These are phyloP conservation scores for Sphaerophoria rueppellii DNA, from an alignment of 2,888 invertebrate species.

Conservation along the genomic window DNA sequence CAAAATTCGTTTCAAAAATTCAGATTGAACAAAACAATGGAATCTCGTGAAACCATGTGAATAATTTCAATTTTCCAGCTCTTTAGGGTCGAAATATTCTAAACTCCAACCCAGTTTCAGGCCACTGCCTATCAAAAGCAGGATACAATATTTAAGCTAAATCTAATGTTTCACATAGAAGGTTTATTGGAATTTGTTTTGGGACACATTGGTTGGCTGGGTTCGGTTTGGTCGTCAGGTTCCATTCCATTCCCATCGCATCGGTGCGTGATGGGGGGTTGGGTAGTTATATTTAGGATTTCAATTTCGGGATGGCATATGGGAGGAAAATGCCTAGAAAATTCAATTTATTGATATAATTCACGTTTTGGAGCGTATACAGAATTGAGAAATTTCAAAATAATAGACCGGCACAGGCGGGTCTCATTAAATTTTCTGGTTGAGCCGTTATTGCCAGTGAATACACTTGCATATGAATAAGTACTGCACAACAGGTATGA, in stretches of 20 bases:
- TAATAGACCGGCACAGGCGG: slow-evolving; percentile 24
- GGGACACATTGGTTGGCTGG: slow-evolving; percentile 11
- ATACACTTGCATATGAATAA: too few species aligned
- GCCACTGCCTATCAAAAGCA: slow-evolving; percentile 10
- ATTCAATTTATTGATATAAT: slow-evolving; percentile 55
- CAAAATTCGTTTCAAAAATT: too few species aligned
- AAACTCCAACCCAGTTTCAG: slow-evolving; percentile 35
- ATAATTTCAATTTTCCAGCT: slow-evolving; percentile 67
- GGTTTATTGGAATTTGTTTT: neutral
- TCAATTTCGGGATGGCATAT: too few species aligned
- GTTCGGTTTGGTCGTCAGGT: neutral
- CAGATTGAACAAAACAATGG: neutral
- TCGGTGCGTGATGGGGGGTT: neutral
- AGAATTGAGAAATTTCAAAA: slow-evolving; percentile 31
- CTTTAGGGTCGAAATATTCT: slow-evolving; percentile 60
- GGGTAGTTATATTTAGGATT: neutral
- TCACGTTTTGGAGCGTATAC: neutral
- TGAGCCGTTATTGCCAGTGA: too few species aligned
- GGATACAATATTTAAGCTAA: neutral
- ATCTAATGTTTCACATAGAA: neutral
- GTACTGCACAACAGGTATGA: slow-evolving; percentile 53
- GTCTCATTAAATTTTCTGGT: slow-evolving; percentile 21
- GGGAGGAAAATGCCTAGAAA: slow-evolving; percentile 10
- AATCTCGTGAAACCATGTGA: slow-evolving; percentile 52
- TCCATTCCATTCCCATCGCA: slow-evolving; percentile 23